Conservation (phyloP, 2,797 vertebrate species). For the Myotis myotis region DNA sequence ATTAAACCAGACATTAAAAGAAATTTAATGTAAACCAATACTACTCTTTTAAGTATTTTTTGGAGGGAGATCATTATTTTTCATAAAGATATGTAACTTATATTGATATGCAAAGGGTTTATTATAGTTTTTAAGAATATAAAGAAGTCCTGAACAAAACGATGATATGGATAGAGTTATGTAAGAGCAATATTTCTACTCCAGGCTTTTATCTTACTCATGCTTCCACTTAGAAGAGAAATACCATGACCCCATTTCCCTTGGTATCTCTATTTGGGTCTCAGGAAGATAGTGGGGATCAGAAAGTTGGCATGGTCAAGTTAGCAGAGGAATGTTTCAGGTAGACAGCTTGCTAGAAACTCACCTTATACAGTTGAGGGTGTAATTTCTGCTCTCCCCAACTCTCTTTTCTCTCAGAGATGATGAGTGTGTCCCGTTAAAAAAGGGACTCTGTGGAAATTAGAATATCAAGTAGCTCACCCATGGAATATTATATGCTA, state of each 20-base stretch:
- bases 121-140: neutral
- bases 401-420: neutral
- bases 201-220: neutral
- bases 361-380: neutral
- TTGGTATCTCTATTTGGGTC: neutral
- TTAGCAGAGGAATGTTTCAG: neutral
- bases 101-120: neutral
- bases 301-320: neutral
- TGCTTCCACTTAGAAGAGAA: neutral
- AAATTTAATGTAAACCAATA: neutral
- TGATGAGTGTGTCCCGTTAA: neutral
- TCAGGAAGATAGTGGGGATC: neutral
- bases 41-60: neutral
- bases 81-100: conserved; percentile 13
- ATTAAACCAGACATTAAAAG: neutral
- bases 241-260: neutral
- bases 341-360: neutral
- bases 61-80: neutral
- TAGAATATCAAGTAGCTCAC: neutral
- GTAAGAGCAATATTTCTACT: neutral
- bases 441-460: neutral
- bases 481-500: neutral
- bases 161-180: neutral
- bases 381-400: accelerated
- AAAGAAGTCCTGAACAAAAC: neutral